Conservation (phyloP, 2,888 invertebrate genomes). For the Stratiomys singularior region DNA sequence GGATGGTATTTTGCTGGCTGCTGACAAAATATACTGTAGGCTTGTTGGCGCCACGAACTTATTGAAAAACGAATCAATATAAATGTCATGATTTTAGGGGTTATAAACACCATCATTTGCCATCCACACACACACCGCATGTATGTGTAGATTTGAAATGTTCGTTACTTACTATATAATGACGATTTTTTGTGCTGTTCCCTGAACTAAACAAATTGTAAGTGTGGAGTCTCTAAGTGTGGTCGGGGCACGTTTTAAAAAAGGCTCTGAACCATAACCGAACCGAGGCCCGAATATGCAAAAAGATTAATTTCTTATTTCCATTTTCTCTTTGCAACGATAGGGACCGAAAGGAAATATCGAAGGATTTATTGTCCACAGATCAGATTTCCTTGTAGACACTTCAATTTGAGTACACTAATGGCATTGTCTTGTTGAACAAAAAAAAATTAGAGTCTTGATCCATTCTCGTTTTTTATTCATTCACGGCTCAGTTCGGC, state of each 20-base stretch:
- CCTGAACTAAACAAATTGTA: too few species aligned
- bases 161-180: too few species aligned
- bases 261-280: background rate
- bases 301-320: conserved; percentile 26
- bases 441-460: too few species aligned
- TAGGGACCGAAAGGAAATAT: background rate
- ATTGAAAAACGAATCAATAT: conserved; percentile 43
- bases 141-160: too few species aligned
- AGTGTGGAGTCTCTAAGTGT: too few species aligned
- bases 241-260: too few species aligned
- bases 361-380: conserved; percentile 12
- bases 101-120: conserved; percentile 29
- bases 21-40: conserved; percentile 4
- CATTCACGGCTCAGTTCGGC: too few species aligned
- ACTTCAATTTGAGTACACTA: conserved; percentile 22
- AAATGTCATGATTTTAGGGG: conserved; percentile 39
- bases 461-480: too few species aligned
- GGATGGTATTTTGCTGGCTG: background rate
- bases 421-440: conserved; percentile 21
- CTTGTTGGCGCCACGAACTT: conserved; percentile 33
- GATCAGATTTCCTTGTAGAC: conserved; percentile 29
- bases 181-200: too few species aligned
- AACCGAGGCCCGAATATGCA: background rate
- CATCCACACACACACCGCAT: too few species aligned
- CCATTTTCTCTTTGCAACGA: background rate